These are phyloP conservation scores for Pogonomyrmex barbatus DNA, from an alignment of 1,140 invertebrate genomes.

Conservation along the genomic window DNA sequence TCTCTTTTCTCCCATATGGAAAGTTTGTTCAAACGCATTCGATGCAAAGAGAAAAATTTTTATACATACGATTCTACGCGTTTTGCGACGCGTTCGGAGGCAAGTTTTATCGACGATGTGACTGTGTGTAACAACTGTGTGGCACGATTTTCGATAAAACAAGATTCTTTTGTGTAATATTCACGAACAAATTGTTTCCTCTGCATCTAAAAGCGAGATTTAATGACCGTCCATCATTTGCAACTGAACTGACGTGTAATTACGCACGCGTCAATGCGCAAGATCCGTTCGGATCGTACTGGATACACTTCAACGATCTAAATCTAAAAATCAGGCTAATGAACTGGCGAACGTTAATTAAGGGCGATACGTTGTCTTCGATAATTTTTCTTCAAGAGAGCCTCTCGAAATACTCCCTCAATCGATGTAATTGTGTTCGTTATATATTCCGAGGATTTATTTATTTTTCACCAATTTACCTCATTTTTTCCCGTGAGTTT, in stretches of 20 bases:
- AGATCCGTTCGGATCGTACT: slow-evolving; percentile 18
- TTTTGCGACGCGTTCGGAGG: not conserved
- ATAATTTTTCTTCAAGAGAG: slow-evolving; percentile 4
- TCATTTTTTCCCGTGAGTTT: not conserved
- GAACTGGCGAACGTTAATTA: slow-evolving; percentile 44
- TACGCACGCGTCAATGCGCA: slow-evolving; percentile 14
- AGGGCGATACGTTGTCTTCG: slow-evolving; percentile 6
- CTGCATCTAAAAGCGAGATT: not conserved
- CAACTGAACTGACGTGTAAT: slow-evolving; percentile 38
- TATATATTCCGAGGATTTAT: slow-evolving; percentile 42
- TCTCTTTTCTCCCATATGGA: not conserved
- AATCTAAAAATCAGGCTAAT: slow-evolving; percentile 53
- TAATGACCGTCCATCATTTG: not conserved
- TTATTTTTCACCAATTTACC: slow-evolving; percentile 18
- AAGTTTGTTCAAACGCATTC: not conserved
- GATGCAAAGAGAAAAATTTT: not conserved
- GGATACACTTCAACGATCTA: slow-evolving; percentile 8
- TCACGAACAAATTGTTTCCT: not conserved
- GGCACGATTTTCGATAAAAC: slow-evolving; percentile 7
- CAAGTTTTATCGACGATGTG: not conserved
- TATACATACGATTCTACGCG: not conserved
- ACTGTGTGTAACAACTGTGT: not conserved
- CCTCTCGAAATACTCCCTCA: not conserved
- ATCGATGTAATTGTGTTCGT: slow-evolving; percentile 39
- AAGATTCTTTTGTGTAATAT: not conserved